Percentiles rank a stretch among this genome's conserved stretches.
Conservation (phyloP, 2,113 vertebrate genomes). For the Equus quagga region DNA sequence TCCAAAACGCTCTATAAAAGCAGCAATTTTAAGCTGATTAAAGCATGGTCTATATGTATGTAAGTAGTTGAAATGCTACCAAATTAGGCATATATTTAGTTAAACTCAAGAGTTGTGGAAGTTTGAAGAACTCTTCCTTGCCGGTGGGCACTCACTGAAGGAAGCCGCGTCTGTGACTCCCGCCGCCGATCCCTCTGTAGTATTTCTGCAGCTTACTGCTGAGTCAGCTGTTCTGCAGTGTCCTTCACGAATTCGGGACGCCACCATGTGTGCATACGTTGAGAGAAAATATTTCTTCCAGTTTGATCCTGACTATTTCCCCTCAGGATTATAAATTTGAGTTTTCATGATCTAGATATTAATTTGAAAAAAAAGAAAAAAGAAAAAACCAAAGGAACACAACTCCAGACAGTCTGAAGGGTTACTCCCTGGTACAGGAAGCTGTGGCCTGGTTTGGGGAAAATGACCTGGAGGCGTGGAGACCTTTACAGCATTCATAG, state of each 20-base stretch:
- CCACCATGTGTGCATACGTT: not conserved
- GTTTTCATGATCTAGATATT: conserved; percentile 6
- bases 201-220: not conserved
- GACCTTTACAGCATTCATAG: not conserved
- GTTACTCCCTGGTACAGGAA: not conserved
- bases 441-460: not conserved
- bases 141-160: not conserved
- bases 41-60: not conserved
- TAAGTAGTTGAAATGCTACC: conserved; percentile 9
- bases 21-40: not conserved
- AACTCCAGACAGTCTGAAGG: not conserved
- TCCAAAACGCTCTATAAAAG: conserved; percentile 10
- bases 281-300: conserved; percentile 43
- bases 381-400: not conserved
- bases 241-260: conserved; percentile 52
- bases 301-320: conserved; percentile 52
- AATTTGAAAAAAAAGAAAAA: not conserved
- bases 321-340: conserved; percentile 27
- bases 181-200: not conserved
- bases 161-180: not conserved
- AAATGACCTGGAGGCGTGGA: not conserved
- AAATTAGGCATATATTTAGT: conserved; percentile 9
- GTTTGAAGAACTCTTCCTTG: conserved; percentile 40
- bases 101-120: conserved; percentile 36
- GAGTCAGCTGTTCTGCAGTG: conserved; percentile 35